Conservation (phyloP, 2,113 vertebrate genomes). For the Loxodonta africana region DNA sequence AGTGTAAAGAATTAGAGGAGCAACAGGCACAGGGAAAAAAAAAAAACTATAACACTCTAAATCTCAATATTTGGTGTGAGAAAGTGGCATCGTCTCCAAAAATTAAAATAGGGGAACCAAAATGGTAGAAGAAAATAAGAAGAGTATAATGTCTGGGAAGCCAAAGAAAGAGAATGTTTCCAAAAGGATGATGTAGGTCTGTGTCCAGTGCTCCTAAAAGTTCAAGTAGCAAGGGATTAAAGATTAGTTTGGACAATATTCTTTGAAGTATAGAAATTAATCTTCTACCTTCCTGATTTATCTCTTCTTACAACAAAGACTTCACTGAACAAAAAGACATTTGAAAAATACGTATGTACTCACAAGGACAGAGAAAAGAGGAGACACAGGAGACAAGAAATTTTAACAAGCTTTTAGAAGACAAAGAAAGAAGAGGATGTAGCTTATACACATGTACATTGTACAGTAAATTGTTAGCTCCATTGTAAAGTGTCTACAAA, state of each 20-base stretch:
- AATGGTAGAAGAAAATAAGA: neutral
- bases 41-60: neutral
- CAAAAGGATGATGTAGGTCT: neutral
- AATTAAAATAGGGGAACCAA: neutral
- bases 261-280: neutral
- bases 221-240: neutral
- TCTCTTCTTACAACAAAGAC: neutral
- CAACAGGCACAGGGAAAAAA: fast-evolving
- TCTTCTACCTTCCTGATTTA: neutral
- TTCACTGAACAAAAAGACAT: neutral
- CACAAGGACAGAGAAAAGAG: neutral
- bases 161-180: neutral
- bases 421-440: neutral
- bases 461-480: neutral
- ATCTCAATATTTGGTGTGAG: neutral
- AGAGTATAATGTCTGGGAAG: neutral
- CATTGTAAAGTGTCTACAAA: neutral
- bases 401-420: neutral
- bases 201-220: neutral
- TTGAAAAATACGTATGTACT: neutral
- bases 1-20: neutral
- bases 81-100: neutral
- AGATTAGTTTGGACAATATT: neutral
- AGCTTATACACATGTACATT: neutral
- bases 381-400: neutral